Base-by-base conservation (phyloP, 1,140 invertebrate species). In the Drosophila yakuba region DNA sequence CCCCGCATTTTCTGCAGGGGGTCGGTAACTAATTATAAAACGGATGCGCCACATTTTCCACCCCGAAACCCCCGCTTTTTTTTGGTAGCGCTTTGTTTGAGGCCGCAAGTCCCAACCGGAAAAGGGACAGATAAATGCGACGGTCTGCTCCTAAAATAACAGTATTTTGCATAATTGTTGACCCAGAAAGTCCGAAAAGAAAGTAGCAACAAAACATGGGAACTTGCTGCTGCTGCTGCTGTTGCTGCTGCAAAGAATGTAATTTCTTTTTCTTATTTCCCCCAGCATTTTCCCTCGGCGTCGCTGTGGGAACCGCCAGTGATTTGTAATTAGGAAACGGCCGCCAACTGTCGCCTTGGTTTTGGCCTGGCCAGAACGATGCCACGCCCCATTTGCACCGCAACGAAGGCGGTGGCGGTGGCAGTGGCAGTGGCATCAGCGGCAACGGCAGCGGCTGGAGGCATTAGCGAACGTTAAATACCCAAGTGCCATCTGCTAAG, bases 301-400 rank as follows among this genome's bases (percentile, higher is more conserved):
- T 55, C 62, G 56, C 52, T 56, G 36, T 60, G 48, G 57, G 72
- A 71, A 51, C 71, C 73, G 71, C 84, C 81, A 81, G 74, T 91
- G 82, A 90, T 90, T 91, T 91, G 88, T 91, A 91, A 91, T 91
- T 91, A 90, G 88, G 88, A 91, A 91, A 90, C 82, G 82, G 88
- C 88, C 88, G 81, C 86, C 88, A 91, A 91, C 88, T 91, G 88
- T 90, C 86, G 86, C 85, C 69, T 78, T 89, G 77, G 60, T 61
- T 83, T 69, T 80, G 56, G 76, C 50, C 51, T 10, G 61, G 50
- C 61, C 59, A 36, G 69, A 52, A 59, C 66, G 57, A 47, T 50
- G 73, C 84, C 84, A 83, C 84, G 84, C 72, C 76, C 83, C 76
- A 89, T 88, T 88, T 88, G 60, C 71, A 84, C 72, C 76, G 79